Evolutionary conservation across 2,888 invertebrate species (phyloP), one percentile per base, ranked within the genome.

Genomic region (Eupeodes luniger): DNA sequence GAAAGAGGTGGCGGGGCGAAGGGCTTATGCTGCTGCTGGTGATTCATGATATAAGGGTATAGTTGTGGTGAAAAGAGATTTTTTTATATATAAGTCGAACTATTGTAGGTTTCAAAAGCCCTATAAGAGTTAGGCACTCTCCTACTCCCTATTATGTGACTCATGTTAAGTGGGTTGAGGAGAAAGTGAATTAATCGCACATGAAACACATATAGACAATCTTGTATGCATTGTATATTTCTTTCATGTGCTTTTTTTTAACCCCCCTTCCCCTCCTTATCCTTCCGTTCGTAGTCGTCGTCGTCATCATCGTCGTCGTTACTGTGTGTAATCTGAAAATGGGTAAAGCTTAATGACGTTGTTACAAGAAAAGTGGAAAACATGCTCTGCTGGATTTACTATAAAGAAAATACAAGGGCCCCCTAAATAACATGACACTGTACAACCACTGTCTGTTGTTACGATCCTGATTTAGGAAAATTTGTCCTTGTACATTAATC

Each of bases 291-390:
- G 27, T 19, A 1, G 19, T 27, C 3, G 2, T 27, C 27, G 27
- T 27, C 27, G 2, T 27, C 27, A 27, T 27, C 27, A 2, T 27
- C 40, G 40, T 40, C 40, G 40, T 59, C 27, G 59, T 72, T 44
- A 81, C 69, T 75, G 75, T 40, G 78, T 85, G 62, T 74, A 88
- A 81, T 72, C 10, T n/a, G 53, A 75, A 75, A 75, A 75, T 75
- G 75, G 53, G 19, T 62, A 51, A 62, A 62, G 40, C 81, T 55
- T 85, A 88, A 88, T 78, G 78, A 86, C 40, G 78, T 75, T 77
- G 81, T 67, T 67, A 55, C 69, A 51, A 67, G 67, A 74, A 76
- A 12, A 64, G 9, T 11, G 19, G 34, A 27, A 66, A 16, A 55
- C 12, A 7, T 0, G 0, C 64, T 66, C 1, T 12, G 66, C 14